Evolutionary conservation across 2,888 invertebrate species (phyloP).

Genomic region (Calliopum simillimum): DNA sequence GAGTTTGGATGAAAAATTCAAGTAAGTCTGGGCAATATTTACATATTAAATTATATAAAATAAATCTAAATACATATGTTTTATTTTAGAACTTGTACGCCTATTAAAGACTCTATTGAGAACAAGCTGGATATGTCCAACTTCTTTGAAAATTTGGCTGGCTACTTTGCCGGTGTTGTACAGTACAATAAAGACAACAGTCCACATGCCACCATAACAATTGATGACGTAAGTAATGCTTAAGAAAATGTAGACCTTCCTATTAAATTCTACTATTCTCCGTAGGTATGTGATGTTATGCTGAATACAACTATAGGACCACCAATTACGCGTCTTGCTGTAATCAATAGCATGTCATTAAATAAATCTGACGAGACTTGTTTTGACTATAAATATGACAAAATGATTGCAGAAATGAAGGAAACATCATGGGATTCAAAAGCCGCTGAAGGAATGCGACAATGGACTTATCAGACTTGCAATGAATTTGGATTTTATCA

Average conservation of each 20-base stretch:
- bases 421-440: conserved; percentile 78
- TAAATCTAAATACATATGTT: background rate
- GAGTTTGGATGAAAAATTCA: conserved; percentile 78
- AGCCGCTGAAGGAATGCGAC: conserved; percentile 77
- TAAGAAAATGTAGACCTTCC: background rate
- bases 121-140: conserved; percentile 78
- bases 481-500: conserved; percentile 97
- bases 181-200: conserved; percentile 96
- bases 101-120: conserved; percentile 74
- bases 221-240: conserved; percentile 72
- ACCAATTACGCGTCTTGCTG: conserved; percentile 77
- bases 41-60: background rate
- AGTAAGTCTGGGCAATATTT: conserved; percentile 66
- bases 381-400: conserved; percentile 84
- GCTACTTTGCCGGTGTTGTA: conserved; percentile 90
- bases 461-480: conserved; percentile 96
- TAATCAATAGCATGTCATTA: conserved; percentile 78
- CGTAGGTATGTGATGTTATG: conserved; percentile 81
- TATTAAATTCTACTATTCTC: conserved; percentile 18
- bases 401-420: conserved; percentile 77
- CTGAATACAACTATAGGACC: conserved; percentile 72
- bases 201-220: conserved; percentile 79
- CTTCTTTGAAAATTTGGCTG: conserved; percentile 84
- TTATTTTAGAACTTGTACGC: conserved; percentile 76
- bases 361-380: conserved; percentile 78